Evolutionary conservation across 2,888 invertebrate genomes (phyloP).

Genomic region (Amphipoea oculea): DNA sequence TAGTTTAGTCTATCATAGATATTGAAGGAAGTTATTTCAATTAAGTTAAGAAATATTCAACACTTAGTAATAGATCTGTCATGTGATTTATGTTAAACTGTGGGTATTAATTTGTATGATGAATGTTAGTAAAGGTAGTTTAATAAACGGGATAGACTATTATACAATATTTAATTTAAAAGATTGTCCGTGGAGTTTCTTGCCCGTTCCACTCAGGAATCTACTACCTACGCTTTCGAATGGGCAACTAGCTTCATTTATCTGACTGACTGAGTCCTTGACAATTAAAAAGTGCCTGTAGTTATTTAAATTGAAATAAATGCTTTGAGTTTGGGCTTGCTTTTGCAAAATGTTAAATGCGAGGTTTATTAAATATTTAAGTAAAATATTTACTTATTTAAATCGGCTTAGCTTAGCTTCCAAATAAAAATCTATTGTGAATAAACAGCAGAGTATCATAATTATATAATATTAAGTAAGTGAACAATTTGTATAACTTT

Average conservation of each 20-base stretch:
- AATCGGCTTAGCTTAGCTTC: neutral
- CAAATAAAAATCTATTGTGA: neutral
- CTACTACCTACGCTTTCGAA: neutral
- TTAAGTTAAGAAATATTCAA: slow-evolving; percentile 22
- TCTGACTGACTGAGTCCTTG: neutral
- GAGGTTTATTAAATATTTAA: neutral
- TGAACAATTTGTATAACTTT: neutral
- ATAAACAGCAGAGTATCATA: neutral
- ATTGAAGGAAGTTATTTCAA: slow-evolving; percentile 38
- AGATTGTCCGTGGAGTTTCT: neutral
- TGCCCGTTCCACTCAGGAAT: neutral
- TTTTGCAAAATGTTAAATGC: neutral
- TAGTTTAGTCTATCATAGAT: slow-evolving; percentile 54
- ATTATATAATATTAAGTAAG: neutral
- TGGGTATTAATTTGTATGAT: slow-evolving; percentile 21
- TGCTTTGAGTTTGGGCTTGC: neutral
- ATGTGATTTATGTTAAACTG: neutral
- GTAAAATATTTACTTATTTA: neutral
- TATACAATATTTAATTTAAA: neutral
- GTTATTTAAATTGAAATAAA: neutral
- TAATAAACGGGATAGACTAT: neutral
- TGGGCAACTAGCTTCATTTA: neutral
- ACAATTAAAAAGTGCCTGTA: neutral
- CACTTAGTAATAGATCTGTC: slow-evolving; percentile 11
- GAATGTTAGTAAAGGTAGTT: neutral